A percentile compares a stretch with the other conserved stretches of the same genome.
phyloP scores from a whole-genome alignment of 2,888 invertebrate species.

The Drosophila meridiana region DNA sequence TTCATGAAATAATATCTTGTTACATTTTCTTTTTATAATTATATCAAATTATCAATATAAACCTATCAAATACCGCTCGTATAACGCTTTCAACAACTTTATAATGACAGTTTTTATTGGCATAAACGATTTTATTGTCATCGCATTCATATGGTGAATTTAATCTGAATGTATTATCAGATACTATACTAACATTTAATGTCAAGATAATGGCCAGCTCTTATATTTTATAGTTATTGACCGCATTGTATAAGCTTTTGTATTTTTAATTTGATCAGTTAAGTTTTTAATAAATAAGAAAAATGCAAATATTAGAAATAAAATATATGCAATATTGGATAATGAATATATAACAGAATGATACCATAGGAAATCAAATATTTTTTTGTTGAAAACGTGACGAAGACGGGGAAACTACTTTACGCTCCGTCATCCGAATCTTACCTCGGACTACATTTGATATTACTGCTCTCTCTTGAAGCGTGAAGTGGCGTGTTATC shows the following conservation, averaged over 20 bases:
- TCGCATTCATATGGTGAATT: slow-evolving; percentile 1
- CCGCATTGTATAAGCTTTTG: neutral
- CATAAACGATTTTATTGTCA: neutral
- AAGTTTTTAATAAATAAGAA: neutral
- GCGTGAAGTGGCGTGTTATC: too few relatives aligned
- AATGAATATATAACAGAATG: neutral
- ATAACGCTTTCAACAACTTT: too few relatives aligned
- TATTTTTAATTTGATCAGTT: too few relatives aligned
- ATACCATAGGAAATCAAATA: neutral
- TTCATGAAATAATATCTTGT: neutral
- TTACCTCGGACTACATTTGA: too few relatives aligned
- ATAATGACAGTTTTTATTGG: neutral
- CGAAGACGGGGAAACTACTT: too few relatives aligned
- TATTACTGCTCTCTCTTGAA: too few relatives aligned
- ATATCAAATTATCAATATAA: neutral
- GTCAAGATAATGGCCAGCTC: slow-evolving; percentile 17
- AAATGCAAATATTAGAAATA: too few relatives aligned
- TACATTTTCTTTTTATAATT: neutral
- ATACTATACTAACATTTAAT: neutral
- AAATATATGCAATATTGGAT: neutral
- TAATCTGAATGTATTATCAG: slow-evolving; percentile 10
- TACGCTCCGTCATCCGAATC: too few relatives aligned
- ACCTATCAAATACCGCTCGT: neutral
- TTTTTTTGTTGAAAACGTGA: neutral
- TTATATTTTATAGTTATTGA: slow-evolving; percentile 9